Evolutionary conservation across 2,797 vertebrate genomes (phyloP).

Genomic region (Psittacula echo): DNA sequence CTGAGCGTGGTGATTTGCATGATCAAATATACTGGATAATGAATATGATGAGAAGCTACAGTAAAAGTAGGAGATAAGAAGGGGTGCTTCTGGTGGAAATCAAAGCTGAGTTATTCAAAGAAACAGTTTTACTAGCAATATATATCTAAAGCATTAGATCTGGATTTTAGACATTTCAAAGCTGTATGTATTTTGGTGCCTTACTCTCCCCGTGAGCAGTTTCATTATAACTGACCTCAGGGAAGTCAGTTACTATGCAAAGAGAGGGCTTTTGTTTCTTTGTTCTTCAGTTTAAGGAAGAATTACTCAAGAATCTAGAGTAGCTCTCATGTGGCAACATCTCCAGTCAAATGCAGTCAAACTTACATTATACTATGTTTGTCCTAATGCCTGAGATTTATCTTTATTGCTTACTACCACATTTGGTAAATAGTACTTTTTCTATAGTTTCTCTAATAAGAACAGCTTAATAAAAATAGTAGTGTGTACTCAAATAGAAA

Average conservation of each 20-base stretch:
- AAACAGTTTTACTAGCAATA: background rate
- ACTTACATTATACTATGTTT: background rate
- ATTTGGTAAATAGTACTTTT: background rate
- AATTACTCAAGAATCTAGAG: background rate
- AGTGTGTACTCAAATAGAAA: background rate
- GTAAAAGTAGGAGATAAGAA: background rate
- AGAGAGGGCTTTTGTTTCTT: background rate
- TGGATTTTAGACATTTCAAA: background rate
- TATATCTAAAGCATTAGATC: background rate
- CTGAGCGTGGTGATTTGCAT: background rate
- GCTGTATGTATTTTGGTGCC: background rate
- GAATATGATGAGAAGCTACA: background rate
- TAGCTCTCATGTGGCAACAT: background rate
- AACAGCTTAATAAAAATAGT: background rate
- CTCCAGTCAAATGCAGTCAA: background rate
- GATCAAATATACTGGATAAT: background rate
- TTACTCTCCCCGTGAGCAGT: background rate
- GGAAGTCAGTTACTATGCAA: background rate
- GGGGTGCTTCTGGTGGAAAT: background rate
- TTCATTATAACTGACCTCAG: background rate
- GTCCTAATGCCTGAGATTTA: background rate
- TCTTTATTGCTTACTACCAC: background rate
- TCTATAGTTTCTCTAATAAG: background rate
- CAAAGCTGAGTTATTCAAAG: background rate
- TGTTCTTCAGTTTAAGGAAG: background rate